A percentile compares a stretch with the other conserved stretches of the same genome.
These are phyloP conservation scores for Spinibarbus caldwelli DNA, from an alignment of 2,797 vertebrate species.

Conservation along the genomic window DNA sequence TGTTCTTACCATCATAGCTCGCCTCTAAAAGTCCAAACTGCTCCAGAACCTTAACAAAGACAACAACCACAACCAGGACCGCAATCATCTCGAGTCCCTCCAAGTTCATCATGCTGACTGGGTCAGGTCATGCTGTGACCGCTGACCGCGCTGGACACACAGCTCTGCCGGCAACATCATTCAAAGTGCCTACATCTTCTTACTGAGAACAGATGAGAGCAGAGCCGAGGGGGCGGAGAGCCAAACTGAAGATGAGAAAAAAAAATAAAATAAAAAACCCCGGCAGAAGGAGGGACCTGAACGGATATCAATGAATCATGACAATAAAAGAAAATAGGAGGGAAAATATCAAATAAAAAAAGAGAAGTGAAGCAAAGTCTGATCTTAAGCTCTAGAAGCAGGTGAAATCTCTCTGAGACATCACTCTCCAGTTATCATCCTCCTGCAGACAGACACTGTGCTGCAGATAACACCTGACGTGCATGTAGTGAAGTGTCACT, in stretches of 20 bases:
- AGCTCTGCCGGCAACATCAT: slow-evolving; percentile 83
- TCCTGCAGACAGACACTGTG: too few relatives aligned
- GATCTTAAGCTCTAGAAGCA: slow-evolving; percentile 62
- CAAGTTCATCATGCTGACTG: slow-evolving; percentile 89
- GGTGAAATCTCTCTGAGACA: slow-evolving; percentile 55
- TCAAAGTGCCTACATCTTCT: slow-evolving; percentile 75
- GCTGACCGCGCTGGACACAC: slow-evolving; percentile 64
- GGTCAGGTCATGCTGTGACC: slow-evolving; percentile 84
- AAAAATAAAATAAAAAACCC: slow-evolving; percentile 20
- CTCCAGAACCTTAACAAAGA: slow-evolving; percentile 96
- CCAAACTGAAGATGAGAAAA: slow-evolving; percentile 58
- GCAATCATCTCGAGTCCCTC: slow-evolving; percentile 99
- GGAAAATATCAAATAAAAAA: background rate
- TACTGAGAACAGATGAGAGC: slow-evolving; percentile 65
- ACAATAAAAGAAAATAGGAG: slow-evolving; percentile 47
- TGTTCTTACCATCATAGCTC: slow-evolving; percentile 91
- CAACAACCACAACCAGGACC: slow-evolving; percentile 92
- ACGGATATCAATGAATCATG: background rate
- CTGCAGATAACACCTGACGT: slow-evolving; percentile 50
- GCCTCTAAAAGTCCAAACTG: slow-evolving; percentile 94
- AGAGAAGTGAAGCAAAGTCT: slow-evolving; percentile 50
- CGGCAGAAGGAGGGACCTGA: slow-evolving; percentile 33
- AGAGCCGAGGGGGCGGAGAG: slow-evolving; percentile 53
- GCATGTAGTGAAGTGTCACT: slow-evolving; percentile 59
- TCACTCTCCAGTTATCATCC: too few relatives aligned